Evolutionary conservation across 2,797 vertebrate species (phyloP).

Genomic region (Petrocephalus schoutedeni): DNA sequence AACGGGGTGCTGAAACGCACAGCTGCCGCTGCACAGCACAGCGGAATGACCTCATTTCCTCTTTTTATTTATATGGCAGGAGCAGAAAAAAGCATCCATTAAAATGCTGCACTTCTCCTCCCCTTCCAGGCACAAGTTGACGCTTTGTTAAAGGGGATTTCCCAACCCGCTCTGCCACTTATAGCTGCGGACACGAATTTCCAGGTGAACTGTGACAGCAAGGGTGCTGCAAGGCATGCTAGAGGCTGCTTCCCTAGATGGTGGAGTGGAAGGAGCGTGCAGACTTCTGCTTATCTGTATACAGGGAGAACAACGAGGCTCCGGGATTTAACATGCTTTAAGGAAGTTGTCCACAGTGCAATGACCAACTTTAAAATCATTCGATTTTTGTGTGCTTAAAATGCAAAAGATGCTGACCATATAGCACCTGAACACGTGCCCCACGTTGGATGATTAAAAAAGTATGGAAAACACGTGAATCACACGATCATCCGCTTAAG

Average conservation of each 20-base stretch:
- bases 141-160: conserved; percentile 1
- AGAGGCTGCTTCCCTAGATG: neutral
- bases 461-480: neutral
- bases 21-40: neutral
- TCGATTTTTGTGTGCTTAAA: neutral
- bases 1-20: too few species aligned
- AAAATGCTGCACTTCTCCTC: neutral
- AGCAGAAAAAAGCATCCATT: neutral
- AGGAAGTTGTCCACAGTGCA: neutral
- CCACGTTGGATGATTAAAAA: neutral
- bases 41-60: neutral
- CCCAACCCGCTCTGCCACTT: neutral
- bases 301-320: neutral
- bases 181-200: neutral
- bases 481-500: neutral
- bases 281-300: neutral
- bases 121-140: neutral
- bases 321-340: neutral
- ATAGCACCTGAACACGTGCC: neutral
- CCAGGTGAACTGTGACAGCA: neutral
- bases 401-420: neutral
- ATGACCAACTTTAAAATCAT: neutral
- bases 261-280: neutral
- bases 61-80: neutral
- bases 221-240: neutral